These are phyloP conservation scores for Zosterops lateralis DNA, from an alignment of 2,113 vertebrate genomes.

Conservation along the genomic window DNA sequence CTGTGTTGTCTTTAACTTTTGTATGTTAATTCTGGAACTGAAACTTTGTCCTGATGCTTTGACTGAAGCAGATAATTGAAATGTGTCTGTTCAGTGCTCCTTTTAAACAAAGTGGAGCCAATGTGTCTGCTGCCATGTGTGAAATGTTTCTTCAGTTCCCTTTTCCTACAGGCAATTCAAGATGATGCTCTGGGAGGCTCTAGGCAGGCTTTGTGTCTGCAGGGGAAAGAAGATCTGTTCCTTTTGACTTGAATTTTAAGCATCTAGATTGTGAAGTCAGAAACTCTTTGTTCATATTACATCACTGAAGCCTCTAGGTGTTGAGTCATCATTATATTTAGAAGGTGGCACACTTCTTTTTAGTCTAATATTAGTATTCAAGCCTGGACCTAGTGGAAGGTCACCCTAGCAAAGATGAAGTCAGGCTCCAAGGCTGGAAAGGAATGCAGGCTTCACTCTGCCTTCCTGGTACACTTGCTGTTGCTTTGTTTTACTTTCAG, in stretches of 20 bases:
- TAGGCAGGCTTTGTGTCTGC: conserved; percentile 7
- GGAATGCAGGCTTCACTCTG: conserved; percentile 49
- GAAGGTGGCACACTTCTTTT: conserved; percentile 69
- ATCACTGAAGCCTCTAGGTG: conserved; percentile 71
- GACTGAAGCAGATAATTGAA: not conserved
- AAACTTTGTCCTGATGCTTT: not conserved
- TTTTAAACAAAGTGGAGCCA: not conserved
- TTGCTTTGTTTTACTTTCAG: conserved; percentile 61
- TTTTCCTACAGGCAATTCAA: not conserved
- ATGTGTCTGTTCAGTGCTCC: not conserved
- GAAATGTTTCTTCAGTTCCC: not conserved
- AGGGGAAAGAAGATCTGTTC: conserved; percentile 36
- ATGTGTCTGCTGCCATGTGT: not conserved
- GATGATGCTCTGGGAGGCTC: not conserved
- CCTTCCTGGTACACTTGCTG: conserved; percentile 15
- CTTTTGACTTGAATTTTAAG: conserved; percentile 41
- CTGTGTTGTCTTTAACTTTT: conserved; percentile 17
- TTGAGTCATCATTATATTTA: conserved; percentile 79
- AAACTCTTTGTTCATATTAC: conserved; percentile 66
- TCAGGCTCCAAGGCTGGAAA: conserved; percentile 54
- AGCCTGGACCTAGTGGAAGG: conserved; percentile 70
- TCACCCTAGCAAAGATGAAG: conserved; percentile 68
- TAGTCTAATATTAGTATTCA: conserved; percentile 72
- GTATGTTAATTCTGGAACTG: not conserved
- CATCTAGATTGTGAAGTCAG: conserved; percentile 43